Evolutionary conservation across 1,140 invertebrate species (phyloP), one percentile per base, ranked within the genome.

Genomic region (Schmidtea mediterranea): DNA sequence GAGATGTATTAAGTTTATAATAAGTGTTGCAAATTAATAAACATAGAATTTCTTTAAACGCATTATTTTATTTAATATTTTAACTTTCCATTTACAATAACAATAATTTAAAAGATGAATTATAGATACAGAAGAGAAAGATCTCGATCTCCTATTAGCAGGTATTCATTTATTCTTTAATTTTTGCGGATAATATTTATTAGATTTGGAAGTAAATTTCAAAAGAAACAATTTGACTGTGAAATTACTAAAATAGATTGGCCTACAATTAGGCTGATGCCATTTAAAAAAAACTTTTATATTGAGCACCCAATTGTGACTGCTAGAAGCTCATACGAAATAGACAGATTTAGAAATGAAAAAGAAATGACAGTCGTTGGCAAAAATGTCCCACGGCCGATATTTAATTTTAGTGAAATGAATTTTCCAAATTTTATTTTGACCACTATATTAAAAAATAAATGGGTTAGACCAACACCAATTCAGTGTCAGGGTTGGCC

Each of bases 391-490:
- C 82, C 82, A 10, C 74, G 78, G 56, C 82, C 83, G 1, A 80
- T 82, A 58, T 74, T 80, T 55, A 71, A 73, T 32, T 89, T 90
- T 62, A 77, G 83, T 56, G 84, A 90, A 68, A 77, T 75, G 18
- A 80, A 76, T 54, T 79, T 86, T 63, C 82, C 83, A 36, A 12
- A 8, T 22, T 15, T 19, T n/a, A 38, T 49, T 26, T 2, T 49
- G n/a, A 5, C 10, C 2, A 16, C 19, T 5, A 15, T 49, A 8
- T 2, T 13, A 13, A 49, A 24, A 5, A 26, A 36, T 50, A 55
- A 59, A 0, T 89, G 81, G 67, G 73, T 75, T 51, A 72, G 75
- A 49, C 82, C 82, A 10, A 87, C 82, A 19, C 68, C 80, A 9
- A 89, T 68, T 47, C 66, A 68, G 51, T 50, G 59, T 18, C 54